Conservation (phyloP, 2,797 vertebrate genomes). For the Benthosema pterotum region DNA sequence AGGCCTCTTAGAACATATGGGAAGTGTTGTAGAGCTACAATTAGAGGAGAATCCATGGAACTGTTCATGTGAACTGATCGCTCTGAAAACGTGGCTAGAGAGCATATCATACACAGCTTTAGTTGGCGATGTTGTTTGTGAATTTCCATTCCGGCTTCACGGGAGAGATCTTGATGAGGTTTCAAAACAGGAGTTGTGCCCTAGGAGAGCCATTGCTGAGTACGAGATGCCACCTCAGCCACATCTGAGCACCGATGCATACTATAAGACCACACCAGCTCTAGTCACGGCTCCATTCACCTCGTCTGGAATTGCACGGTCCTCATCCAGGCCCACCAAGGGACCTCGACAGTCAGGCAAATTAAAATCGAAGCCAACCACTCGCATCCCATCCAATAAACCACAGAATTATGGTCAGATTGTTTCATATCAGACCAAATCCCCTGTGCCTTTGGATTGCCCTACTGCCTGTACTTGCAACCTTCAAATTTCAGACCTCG, state of each 20-base stretch:
- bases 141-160: slow-evolving; percentile 95
- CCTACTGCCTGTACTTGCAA: slow-evolving; percentile 95
- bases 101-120: slow-evolving; percentile 94
- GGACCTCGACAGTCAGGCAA: slow-evolving; percentile 91
- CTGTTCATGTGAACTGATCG: slow-evolving; percentile 95
- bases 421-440: slow-evolving; percentile 97
- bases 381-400: slow-evolving; percentile 86
- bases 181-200: slow-evolving; percentile 96
- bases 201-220: slow-evolving; percentile 91
- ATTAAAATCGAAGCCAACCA: slow-evolving; percentile 89
- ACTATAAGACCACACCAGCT: slow-evolving; percentile 88
- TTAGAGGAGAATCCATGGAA: slow-evolving; percentile 99
- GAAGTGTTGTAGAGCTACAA: slow-evolving; percentile 94
- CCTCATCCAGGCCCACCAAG: slow-evolving; percentile 90
- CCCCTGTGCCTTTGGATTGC: slow-evolving; percentile 97
- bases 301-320: slow-evolving; percentile 91
- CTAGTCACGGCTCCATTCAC: slow-evolving; percentile 86
- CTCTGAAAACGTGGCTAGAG: slow-evolving; percentile 96
- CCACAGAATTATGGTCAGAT: slow-evolving; percentile 93
- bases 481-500: slow-evolving; percentile 96
- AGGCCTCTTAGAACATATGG: slow-evolving; percentile 96
- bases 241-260: slow-evolving; percentile 88
- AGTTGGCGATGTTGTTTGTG: slow-evolving; percentile 96
- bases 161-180: slow-evolving; percentile 95
- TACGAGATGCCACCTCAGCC: slow-evolving; percentile 93